phyloP scores from a whole-genome alignment of 1,140 invertebrate genomes.

The Gryon sp. region DNA sequence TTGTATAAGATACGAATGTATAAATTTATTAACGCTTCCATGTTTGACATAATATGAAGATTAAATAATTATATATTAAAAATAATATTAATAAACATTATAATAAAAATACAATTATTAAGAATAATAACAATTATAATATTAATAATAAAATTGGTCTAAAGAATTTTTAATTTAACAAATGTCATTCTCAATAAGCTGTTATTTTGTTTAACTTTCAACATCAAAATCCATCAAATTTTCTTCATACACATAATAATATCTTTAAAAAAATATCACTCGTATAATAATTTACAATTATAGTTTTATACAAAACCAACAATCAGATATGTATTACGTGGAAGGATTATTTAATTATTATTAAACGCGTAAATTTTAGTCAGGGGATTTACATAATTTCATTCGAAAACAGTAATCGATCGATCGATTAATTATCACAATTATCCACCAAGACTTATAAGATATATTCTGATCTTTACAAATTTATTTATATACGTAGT shows the following conservation, averaged over 20 bases:
- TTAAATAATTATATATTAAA: constrained; percentile 24
- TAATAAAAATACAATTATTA: not conserved
- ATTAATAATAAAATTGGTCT: constrained; percentile 5
- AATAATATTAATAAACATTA: not conserved
- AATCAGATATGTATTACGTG: constrained; percentile 49
- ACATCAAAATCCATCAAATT: not conserved
- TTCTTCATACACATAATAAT: not conserved
- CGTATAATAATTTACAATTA: not conserved
- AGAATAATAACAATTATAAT: not conserved
- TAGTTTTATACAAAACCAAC: constrained; percentile 29
- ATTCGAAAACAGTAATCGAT: not conserved
- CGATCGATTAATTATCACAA: not conserved
- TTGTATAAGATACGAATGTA: constrained; percentile 58
- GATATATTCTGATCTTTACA: not conserved
- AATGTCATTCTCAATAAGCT: too few species aligned
- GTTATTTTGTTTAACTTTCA: too few species aligned
- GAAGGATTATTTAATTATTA: constrained; percentile 34
- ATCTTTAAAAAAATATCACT: constrained; percentile 20
- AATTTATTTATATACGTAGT: not conserved
- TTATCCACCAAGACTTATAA: too few species aligned
- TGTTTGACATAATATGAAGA: constrained; percentile 52
- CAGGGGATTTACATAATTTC: too few species aligned
- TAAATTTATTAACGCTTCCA: constrained; percentile 64
- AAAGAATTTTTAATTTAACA: too few species aligned
- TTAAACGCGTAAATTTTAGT: not conserved